Evolutionary conservation across 2,113 vertebrate species (phyloP).

Genomic region (Vulpes lagopus): DNA sequence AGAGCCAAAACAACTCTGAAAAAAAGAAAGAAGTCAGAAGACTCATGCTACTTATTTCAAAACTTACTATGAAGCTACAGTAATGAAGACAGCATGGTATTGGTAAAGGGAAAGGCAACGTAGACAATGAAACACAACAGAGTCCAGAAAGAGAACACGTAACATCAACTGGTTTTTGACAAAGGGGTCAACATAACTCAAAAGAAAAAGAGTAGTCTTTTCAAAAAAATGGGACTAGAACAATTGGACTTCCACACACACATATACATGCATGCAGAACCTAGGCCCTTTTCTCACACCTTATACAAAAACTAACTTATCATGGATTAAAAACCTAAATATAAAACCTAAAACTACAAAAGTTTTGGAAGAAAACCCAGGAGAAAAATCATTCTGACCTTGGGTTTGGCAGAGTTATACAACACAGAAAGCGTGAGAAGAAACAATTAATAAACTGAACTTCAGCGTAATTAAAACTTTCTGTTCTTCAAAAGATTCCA

Average conservation of each 20-base stretch:
- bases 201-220: background rate
- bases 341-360: background rate
- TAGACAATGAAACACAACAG: background rate
- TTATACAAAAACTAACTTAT: constrained; percentile 39
- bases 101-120: background rate
- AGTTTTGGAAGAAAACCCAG: background rate
- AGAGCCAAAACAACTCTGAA: background rate
- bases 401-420: background rate
- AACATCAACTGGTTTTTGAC: background rate
- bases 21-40: background rate
- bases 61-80: background rate
- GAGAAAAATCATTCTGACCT: constrained; percentile 25
- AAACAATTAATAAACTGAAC: background rate
- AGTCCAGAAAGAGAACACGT: background rate
- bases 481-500: constrained; percentile 37
- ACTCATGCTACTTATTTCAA: background rate
- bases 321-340: background rate
- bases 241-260: background rate
- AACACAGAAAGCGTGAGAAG: constrained; percentile 16
- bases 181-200: background rate
- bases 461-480: constrained; percentile 56
- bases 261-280: background rate
- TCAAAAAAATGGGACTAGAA: constrained; percentile 1
- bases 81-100: background rate
- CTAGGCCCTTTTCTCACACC: background rate